phyloP scores from a whole-genome alignment of 2,888 invertebrate species.

The Allolobophora icterica region DNA sequence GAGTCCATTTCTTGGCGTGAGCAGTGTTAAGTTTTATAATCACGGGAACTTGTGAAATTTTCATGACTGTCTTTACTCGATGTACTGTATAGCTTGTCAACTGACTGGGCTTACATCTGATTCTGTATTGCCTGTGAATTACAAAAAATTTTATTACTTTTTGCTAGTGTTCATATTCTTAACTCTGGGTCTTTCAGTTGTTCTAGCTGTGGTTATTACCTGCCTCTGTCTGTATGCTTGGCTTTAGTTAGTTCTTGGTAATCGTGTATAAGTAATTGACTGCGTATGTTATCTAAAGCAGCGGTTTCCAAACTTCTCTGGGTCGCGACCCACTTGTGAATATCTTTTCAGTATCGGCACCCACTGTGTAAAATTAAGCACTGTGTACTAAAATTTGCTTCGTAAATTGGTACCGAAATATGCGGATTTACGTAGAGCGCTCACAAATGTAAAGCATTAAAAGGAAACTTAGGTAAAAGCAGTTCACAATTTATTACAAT shows the following conservation, averaged over 20 bases:
- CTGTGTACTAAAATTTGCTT: no score
- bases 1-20: background rate
- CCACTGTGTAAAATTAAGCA: no score
- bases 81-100: background rate
- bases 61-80: background rate
- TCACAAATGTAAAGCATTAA: no score
- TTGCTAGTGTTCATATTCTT: background rate
- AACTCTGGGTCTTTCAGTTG: background rate
- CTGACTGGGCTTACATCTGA: background rate
- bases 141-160: background rate
- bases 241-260: background rate
- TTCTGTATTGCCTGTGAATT: background rate
- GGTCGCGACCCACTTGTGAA: no score
- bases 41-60: background rate
- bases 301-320: no score
- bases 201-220: background rate
- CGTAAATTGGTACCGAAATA: no score
- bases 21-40: background rate
- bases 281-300: background rate
- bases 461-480: no score
- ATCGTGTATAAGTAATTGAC: background rate
- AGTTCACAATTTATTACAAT: no score
- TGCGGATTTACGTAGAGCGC: no score
- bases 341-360: no score
- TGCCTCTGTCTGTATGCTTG: background rate